Evolutionary conservation across 2,888 invertebrate species (phyloP).

Genomic region (Zeuzera pyrina): DNA sequence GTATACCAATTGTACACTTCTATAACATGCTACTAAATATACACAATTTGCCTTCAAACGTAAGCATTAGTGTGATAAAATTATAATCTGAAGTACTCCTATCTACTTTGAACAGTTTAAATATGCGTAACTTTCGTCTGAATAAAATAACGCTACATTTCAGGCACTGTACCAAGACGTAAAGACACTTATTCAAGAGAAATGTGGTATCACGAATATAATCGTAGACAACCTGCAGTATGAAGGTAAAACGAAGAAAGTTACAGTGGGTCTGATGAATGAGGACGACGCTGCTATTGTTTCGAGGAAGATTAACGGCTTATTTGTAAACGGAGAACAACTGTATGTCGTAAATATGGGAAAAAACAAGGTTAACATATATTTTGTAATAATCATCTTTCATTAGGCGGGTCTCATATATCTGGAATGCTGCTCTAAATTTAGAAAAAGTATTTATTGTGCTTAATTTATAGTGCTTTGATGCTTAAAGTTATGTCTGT

Average conservation of each 20-base stretch:
- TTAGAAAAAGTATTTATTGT: too few relatives aligned
- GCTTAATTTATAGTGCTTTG: too few relatives aligned
- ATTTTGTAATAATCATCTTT: too few relatives aligned
- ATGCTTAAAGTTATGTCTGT: too few relatives aligned
- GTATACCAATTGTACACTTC: too few relatives aligned
- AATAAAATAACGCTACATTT: constrained; percentile 1
- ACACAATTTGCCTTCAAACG: constrained; percentile 9
- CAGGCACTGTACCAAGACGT: constrained; percentile 28
- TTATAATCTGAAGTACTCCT: not conserved
- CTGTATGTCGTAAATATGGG: constrained; percentile 26
- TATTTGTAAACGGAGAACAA: constrained; percentile 22
- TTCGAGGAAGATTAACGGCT: constrained; percentile 26
- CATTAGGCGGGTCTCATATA: too few relatives aligned
- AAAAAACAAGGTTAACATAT: constrained; percentile 24
- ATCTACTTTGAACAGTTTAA: not conserved
- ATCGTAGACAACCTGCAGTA: constrained; percentile 28
- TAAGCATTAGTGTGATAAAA: constrained; percentile 10
- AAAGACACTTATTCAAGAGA: constrained; percentile 24
- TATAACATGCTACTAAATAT: constrained; percentile 11
- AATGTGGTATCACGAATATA: constrained; percentile 28
- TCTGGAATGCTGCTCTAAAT: too few relatives aligned
- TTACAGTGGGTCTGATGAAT: constrained; percentile 30
- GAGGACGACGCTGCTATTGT: constrained; percentile 30
- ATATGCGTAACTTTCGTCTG: not conserved
- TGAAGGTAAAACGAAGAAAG: constrained; percentile 21